These are phyloP conservation scores for Clanis bilineata DNA, from an alignment of 2,888 invertebrate genomes.

Conservation along the genomic window DNA sequence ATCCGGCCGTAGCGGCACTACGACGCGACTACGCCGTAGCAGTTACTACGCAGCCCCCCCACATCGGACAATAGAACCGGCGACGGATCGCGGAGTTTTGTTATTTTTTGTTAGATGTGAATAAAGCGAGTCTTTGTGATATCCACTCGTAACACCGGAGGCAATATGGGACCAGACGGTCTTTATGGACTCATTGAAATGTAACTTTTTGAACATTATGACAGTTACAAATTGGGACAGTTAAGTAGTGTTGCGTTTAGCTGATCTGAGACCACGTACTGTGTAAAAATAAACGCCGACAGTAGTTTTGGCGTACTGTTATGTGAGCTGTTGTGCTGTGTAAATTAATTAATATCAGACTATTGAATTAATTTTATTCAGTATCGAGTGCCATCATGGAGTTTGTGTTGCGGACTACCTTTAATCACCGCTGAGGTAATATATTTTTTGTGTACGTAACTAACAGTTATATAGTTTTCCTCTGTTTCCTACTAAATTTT, in stretches of 20 bases:
- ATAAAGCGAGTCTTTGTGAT: constrained; percentile 63
- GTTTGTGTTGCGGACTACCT: constrained; percentile 40
- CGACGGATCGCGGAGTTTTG: constrained; percentile 68
- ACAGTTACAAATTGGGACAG: constrained; percentile 47
- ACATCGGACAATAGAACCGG: constrained; percentile 66
- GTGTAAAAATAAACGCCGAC: constrained; percentile 39
- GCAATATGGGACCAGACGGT: constrained; percentile 52
- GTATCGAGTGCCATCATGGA: constrained; percentile 56
- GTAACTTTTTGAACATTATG: constrained; percentile 54
- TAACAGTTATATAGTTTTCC: too few relatives aligned
- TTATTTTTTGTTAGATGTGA: constrained; percentile 72
- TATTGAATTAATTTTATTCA: constrained; percentile 31
- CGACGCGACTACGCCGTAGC: constrained; percentile 73
- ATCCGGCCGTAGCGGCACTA: constrained; percentile 67
- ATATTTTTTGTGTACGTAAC: too few relatives aligned
- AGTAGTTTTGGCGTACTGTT: constrained; percentile 40
- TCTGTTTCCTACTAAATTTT: background rate
- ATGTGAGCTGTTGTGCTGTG: constrained; percentile 60
- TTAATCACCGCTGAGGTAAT: constrained; percentile 47
- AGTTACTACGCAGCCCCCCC: constrained; percentile 40
- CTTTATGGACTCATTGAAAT: constrained; percentile 52
- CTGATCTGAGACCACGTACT: constrained; percentile 44
- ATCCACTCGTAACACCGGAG: constrained; percentile 51
- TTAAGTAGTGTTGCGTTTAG: constrained; percentile 50
- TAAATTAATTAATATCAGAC: constrained; percentile 53